Percentiles rank a stretch among this genome's conserved stretches.
Conservation (phyloP, 1,140 invertebrate species). For the Pseudomyrmex cubaensis region DNA sequence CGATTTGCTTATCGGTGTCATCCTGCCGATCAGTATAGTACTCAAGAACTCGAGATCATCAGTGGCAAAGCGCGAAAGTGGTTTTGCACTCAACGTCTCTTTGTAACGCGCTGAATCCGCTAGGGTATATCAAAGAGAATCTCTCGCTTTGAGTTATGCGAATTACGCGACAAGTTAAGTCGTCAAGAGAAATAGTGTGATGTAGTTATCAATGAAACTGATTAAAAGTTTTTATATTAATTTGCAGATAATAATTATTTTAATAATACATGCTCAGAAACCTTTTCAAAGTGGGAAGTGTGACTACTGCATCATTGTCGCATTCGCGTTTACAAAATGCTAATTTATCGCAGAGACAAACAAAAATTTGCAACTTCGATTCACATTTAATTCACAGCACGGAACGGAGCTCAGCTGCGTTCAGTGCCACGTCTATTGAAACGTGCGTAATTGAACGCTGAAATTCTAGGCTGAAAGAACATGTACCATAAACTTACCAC, state of each 20-base stretch:
- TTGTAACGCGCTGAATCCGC: not conserved
- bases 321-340: not conserved
- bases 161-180: not conserved
- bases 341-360: not conserved
- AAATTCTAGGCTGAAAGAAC: constrained; percentile 53
- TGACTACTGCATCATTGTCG: not conserved
- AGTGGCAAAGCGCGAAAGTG: not conserved
- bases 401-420: constrained; percentile 56
- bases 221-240: not conserved
- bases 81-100: constrained; percentile 13
- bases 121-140: not conserved
- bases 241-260: not conserved
- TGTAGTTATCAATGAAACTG: not conserved
- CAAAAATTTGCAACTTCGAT: constrained; percentile 14
- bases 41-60: not conserved
- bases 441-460: constrained; percentile 9
- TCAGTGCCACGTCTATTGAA: constrained; percentile 43
- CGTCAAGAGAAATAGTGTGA: not conserved
- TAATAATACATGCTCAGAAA: not conserved
- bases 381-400: constrained; percentile 23
- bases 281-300: not conserved
- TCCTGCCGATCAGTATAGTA: constrained; percentile 47
- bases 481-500: constrained; percentile 71
- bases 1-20: constrained; percentile 41
- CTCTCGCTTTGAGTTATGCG: not conserved